Percentiles rank a stretch among this genome's conserved stretches.
phyloP scores from a whole-genome alignment of 2,113 vertebrate genomes.

The Tragelaphus scriptus region DNA sequence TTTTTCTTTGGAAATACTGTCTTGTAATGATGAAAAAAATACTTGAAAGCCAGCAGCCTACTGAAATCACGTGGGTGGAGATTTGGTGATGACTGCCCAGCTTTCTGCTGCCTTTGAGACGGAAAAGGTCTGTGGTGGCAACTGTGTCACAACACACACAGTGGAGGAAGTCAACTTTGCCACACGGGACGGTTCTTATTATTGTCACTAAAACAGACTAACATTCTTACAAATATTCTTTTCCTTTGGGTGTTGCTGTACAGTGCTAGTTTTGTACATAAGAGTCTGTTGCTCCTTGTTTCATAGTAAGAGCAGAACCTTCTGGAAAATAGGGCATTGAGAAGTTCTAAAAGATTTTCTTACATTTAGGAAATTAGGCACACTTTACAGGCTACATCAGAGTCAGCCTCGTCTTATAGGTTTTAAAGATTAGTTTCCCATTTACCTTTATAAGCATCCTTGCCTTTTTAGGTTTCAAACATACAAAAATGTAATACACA shows the following conservation, averaged over 20 bases:
- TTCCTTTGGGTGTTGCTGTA: not conserved
- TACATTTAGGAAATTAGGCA: not conserved
- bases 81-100: not conserved
- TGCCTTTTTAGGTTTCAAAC: not conserved
- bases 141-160: not conserved
- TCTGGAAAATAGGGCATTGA: not conserved
- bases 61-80: not conserved
- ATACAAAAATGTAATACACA: not conserved
- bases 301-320: not conserved
- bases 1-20: conserved; percentile 36
- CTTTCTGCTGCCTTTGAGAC: not conserved
- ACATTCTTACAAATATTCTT: not conserved
- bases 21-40: not conserved
- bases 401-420: not conserved
- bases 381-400: not conserved
- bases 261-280: not conserved
- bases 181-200: not conserved
- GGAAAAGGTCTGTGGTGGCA: not conserved
- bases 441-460: not conserved
- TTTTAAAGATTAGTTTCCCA: not conserved
- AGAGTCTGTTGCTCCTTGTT: not conserved
- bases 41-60: not conserved
- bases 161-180: not conserved
- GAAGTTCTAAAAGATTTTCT: not conserved
- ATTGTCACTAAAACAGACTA: not conserved